These are phyloP conservation scores for Lypha dubia DNA, from an alignment of 2,888 invertebrate genomes.

Conservation along the genomic window DNA sequence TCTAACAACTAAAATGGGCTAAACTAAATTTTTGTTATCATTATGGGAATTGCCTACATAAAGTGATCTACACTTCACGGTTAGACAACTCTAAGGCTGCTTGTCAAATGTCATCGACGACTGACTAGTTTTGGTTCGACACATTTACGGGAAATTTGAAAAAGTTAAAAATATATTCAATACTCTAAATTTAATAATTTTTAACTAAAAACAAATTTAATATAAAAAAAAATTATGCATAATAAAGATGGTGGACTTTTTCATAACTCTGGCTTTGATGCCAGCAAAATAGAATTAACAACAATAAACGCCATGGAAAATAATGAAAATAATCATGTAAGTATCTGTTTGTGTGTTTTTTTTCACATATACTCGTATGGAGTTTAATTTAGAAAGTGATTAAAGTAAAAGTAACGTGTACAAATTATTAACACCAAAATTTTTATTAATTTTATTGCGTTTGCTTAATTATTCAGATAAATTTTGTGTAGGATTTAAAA, in stretches of 20 bases:
- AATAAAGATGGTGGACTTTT: constrained; percentile 19
- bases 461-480: too few species aligned
- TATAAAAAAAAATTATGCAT: constrained; percentile 27
- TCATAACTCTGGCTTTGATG: constrained; percentile 33
- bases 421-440: too few species aligned
- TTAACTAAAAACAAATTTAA: background rate
- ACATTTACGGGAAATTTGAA: background rate
- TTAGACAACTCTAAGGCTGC: constrained; percentile 1
- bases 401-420: background rate
- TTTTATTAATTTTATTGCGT: too few species aligned
- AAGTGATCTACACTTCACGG: constrained; percentile 36
- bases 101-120: constrained; percentile 33
- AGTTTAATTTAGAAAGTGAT: background rate
- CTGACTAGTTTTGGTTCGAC: constrained; percentile 16
- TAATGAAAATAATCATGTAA: constrained; percentile 41
- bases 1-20: constrained; percentile 25
- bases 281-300: constrained; percentile 35
- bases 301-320: constrained; percentile 28
- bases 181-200: too few species aligned
- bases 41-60: constrained; percentile 34
- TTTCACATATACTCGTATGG: too few species aligned
- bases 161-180: constrained; percentile 19
- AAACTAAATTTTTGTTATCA: constrained; percentile 44
- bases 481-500: background rate
- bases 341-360: constrained; percentile 16